Evolutionary conservation across 2,113 vertebrate species (phyloP).

Genomic region (Clupea harengus): DNA sequence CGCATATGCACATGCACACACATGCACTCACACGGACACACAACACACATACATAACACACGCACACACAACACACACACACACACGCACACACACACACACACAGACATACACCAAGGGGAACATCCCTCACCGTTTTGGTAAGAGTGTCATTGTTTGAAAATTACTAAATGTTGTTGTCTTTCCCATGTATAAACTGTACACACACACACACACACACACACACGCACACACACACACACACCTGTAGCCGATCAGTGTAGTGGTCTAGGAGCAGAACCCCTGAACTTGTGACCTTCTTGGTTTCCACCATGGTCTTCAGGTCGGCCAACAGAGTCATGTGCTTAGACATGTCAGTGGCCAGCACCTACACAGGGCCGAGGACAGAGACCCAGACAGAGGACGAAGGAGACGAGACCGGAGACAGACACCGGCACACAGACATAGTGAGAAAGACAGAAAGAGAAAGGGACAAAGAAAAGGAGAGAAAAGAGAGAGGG

Average conservation of each 20-base stretch:
- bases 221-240: neutral
- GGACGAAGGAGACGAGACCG: neutral
- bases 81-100: neutral
- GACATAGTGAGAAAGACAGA: constrained; percentile 14
- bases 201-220: neutral
- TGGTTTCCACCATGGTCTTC: constrained; percentile 94
- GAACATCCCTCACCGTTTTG: too few species aligned
- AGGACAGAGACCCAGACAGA: neutral
- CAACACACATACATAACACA: too few species aligned
- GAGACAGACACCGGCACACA: too few species aligned
- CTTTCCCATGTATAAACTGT: too few species aligned
- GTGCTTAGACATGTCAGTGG: constrained; percentile 93
- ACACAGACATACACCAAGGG: neutral
- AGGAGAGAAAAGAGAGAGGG: neutral
- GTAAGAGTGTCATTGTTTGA: too few species aligned
- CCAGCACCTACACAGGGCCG: constrained; percentile 74
- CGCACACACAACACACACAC: neutral
- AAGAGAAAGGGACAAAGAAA: neutral
- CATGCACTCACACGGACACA: neutral
- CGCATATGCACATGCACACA: neutral
- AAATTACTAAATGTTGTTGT: too few species aligned
- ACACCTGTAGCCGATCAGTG: constrained; percentile 84
- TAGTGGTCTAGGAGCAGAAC: constrained; percentile 88
- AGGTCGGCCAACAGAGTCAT: constrained; percentile 87
- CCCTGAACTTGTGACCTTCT: constrained; percentile 88